Evolutionary conservation across 53 echinoderm and acorn worm genomes (phyloP).

Genomic region (Echinometra lucunter): DNA sequence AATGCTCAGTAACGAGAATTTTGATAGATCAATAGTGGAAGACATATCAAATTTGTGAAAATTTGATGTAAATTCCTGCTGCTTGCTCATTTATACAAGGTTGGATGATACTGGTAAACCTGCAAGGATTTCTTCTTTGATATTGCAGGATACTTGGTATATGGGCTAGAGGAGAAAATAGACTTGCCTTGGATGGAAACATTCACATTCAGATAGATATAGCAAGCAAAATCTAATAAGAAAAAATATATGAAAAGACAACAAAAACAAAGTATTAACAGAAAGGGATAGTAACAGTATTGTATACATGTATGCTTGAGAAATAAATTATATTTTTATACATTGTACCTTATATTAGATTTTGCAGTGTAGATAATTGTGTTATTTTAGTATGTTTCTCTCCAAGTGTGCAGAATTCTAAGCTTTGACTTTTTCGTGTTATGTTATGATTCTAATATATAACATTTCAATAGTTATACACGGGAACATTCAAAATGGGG

Average conservation of each 20-base stretch:
- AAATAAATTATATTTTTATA: conserved; percentile 45
- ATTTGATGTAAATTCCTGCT: no score
- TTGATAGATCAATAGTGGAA: no score
- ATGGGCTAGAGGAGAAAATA: not conserved
- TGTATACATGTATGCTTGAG: not conserved
- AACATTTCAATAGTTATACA: not conserved
- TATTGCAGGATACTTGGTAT: not conserved
- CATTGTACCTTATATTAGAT: not conserved
- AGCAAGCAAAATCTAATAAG: not conserved
- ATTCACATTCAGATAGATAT: not conserved
- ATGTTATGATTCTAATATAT: not conserved
- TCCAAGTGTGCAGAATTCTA: not conserved
- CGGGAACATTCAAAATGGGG: not conserved
- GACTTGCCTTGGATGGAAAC: not conserved
- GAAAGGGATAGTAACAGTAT: not conserved
- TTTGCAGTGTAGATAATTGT: not conserved
- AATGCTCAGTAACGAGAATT: no score
- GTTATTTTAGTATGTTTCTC: not conserved
- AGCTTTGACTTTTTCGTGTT: not conserved
- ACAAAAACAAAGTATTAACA: not conserved
- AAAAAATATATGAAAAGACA: not conserved
- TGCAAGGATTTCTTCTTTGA: not conserved
- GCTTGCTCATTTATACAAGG: no score
- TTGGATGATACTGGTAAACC: no score
- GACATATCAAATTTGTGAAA: no score